Evolutionary conservation across 2,113 vertebrate species (phyloP).

Genomic region (Semnornis frantzii): DNA sequence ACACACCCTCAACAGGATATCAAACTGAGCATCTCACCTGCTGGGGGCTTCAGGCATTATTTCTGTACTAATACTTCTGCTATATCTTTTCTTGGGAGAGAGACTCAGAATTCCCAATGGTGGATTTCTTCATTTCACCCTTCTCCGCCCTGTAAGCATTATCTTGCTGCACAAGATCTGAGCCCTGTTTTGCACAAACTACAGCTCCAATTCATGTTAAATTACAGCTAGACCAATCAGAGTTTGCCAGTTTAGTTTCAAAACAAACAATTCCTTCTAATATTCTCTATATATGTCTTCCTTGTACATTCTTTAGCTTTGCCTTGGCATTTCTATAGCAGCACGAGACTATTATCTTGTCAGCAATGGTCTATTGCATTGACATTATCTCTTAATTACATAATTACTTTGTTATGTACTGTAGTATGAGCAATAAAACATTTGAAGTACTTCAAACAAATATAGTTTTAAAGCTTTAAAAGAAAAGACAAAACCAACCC

Average conservation of each 20-base stretch:
- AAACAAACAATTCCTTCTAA: conserved; percentile 45
- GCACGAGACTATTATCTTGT: conserved; percentile 76
- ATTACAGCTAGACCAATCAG: background rate
- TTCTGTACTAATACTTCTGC: background rate
- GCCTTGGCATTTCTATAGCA: conserved; percentile 69
- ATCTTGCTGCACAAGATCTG: background rate
- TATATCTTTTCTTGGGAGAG: background rate
- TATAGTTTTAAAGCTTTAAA: conserved; percentile 55
- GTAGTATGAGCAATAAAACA: conserved; percentile 71
- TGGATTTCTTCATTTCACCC: background rate
- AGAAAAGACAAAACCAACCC: background rate
- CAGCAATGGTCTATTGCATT: conserved; percentile 74
- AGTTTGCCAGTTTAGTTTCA: conserved; percentile 14
- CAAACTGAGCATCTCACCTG: background rate
- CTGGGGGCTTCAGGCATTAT: accelerated
- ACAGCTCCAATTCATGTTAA: background rate
- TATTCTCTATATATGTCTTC: conserved; percentile 44
- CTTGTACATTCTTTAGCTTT: conserved; percentile 53
- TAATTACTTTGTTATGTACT: conserved; percentile 77
- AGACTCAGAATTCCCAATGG: background rate
- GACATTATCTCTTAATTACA: conserved; percentile 82
- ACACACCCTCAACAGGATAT: background rate
- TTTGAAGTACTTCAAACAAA: conserved; percentile 68
- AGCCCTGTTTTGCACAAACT: background rate
- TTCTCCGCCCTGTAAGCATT: accelerated